Conservation (phyloP, 1,140 invertebrate species). For the Homalodisca vitripennis region DNA sequence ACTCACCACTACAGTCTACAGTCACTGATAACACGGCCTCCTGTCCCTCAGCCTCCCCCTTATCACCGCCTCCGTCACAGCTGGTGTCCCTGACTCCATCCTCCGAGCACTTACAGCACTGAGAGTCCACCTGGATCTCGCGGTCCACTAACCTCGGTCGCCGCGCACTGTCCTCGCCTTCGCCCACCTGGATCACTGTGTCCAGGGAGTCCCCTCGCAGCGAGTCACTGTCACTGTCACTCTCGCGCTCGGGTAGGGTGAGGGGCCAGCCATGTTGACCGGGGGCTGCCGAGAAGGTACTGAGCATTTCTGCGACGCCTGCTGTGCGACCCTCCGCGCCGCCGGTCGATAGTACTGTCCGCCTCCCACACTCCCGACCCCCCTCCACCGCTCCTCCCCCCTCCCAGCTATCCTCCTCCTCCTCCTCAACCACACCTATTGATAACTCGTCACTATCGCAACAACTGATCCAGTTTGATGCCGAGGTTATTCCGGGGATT, state of each 20-base stretch:
- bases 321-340: not conserved
- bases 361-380: slow-evolving; percentile 18
- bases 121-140: slow-evolving; percentile 17
- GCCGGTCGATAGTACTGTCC: slow-evolving; percentile 18
- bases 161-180: no score
- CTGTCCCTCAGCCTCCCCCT: not conserved
- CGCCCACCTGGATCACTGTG: not conserved
- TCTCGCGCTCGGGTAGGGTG: not conserved
- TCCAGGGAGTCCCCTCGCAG: slow-evolving; percentile 6
- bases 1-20: not conserved
- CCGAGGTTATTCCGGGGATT: slow-evolving; percentile 26
- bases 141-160: not conserved
- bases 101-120: not conserved
- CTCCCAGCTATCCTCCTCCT: not conserved
- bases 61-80: not conserved
- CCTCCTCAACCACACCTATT: slow-evolving; percentile 1
- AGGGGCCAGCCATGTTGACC: slow-evolving; percentile 3
- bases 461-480: slow-evolving; percentile 21
- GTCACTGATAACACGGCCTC: not conserved
- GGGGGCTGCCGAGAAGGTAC: slow-evolving; percentile 6
- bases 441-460: slow-evolving; percentile 29
- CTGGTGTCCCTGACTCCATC: not conserved
- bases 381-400: not conserved
- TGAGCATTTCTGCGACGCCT: not conserved
- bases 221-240: slow-evolving; percentile 14